Evolutionary conservation across 2,113 vertebrate species (phyloP).

Genomic region (Oreochromis tanganicae): DNA sequence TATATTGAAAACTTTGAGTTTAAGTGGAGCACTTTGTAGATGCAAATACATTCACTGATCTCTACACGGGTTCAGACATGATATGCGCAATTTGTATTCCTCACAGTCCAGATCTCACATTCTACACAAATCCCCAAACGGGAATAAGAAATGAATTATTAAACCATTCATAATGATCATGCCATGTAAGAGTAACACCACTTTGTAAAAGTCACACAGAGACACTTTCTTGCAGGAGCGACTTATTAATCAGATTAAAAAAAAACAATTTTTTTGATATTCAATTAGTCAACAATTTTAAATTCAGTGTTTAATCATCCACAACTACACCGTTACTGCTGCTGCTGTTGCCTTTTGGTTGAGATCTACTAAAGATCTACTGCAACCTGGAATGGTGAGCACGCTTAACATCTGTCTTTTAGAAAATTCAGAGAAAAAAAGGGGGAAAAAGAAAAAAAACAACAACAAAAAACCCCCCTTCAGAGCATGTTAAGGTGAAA

Average conservation of each 20-base stretch:
- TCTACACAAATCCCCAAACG: conserved; percentile 33
- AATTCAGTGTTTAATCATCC: conserved; percentile 35
- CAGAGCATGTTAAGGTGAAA: conserved; percentile 43
- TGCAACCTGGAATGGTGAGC: neutral
- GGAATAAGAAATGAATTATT: conserved; percentile 51
- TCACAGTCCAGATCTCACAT: conserved; percentile 1
- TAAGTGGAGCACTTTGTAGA: neutral
- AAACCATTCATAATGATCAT: conserved; percentile 31
- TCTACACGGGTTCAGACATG: neutral
- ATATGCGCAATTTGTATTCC: conserved; percentile 18
- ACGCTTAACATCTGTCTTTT: conserved; percentile 12
- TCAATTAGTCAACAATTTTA: conserved; percentile 38
- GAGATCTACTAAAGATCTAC: neutral
- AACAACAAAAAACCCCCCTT: accelerated
- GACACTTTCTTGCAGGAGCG: neutral
- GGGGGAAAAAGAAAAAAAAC: neutral
- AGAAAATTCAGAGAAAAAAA: neutral
- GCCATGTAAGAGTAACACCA: neutral
- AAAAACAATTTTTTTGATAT: conserved; percentile 9
- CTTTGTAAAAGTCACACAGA: conserved; percentile 34
- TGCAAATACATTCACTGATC: neutral
- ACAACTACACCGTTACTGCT: neutral
- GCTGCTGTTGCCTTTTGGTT: conserved; percentile 1
- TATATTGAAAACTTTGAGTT: neutral
- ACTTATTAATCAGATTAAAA: neutral